A percentile compares a stretch with the other conserved stretches of the same genome.
phyloP scores from a whole-genome alignment of 1,140 invertebrate genomes.

The Drosophila micromelanica region DNA sequence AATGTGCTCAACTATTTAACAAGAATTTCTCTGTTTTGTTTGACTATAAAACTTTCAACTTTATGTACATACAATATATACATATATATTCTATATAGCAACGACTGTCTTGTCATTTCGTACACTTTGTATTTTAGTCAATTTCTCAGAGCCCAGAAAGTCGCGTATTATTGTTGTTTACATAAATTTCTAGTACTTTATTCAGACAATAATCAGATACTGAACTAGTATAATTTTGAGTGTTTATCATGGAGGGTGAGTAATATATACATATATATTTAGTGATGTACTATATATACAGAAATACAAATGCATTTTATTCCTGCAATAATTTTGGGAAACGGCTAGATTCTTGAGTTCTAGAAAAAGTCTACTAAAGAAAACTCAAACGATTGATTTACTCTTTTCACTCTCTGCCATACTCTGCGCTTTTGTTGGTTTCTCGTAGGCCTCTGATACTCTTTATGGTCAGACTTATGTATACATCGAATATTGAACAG shows the following conservation, averaged over 20 bases:
- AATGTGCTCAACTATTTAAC: conserved; percentile 29
- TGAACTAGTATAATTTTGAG: neutral
- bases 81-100: neutral
- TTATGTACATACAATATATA: neutral
- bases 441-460: too few species aligned
- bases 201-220: neutral
- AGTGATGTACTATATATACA: too few species aligned
- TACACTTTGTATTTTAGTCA: conserved; percentile 17
- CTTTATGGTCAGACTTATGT: too few species aligned
- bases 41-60: neutral
- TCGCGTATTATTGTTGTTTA: neutral
- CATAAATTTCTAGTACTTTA: conserved; percentile 14
- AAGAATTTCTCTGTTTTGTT: conserved; percentile 6
- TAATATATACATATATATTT: neutral
- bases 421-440: too few species aligned
- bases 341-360: too few species aligned
- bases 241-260: conserved; percentile 17
- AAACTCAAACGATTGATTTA: too few species aligned
- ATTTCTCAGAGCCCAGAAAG: neutral
- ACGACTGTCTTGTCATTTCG: conserved; percentile 24
- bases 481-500: too few species aligned
- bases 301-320: too few species aligned
- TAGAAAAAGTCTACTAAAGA: too few species aligned
- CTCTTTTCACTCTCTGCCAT: too few species aligned
- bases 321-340: too few species aligned